phyloP scores from a whole-genome alignment of 2,113 vertebrate species.

The Eonycteris spelaea region DNA sequence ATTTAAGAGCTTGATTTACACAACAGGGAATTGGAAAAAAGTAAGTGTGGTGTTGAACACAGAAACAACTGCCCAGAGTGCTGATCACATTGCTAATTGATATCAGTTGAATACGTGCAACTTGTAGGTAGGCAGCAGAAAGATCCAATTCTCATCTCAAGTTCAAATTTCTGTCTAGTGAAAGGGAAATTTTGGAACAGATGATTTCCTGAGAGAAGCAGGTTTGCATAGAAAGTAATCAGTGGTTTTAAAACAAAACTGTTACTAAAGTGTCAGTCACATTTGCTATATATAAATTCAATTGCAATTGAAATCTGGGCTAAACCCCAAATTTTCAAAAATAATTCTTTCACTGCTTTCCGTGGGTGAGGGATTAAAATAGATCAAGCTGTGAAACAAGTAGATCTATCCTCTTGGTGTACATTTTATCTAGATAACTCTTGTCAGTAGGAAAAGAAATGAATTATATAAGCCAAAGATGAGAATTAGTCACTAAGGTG shows the following conservation, averaged over 20 bases:
- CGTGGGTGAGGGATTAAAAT: background rate
- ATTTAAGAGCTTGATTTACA: constrained; percentile 5
- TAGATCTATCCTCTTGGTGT: background rate
- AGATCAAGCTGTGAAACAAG: background rate
- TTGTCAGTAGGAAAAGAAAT: background rate
- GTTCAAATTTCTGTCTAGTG: background rate
- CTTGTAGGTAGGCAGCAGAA: background rate
- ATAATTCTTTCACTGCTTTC: background rate
- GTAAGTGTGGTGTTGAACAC: background rate
- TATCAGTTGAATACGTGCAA: background rate
- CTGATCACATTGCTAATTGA: background rate
- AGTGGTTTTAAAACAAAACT: background rate
- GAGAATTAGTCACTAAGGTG: background rate
- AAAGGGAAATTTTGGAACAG: background rate
- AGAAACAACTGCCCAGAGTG: background rate
- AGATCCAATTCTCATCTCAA: background rate
- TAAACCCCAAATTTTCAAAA: background rate
- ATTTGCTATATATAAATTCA: background rate
- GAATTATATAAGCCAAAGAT: background rate
- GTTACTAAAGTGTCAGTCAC: background rate
- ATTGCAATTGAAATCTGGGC: background rate
- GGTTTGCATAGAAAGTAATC: constrained; percentile 8
- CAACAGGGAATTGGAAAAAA: background rate
- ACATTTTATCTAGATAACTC: background rate
- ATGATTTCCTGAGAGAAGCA: background rate